These are phyloP conservation scores for Urosaurus nigricauda DNA, from an alignment of 2,797 vertebrate genomes.

Conservation along the genomic window DNA sequence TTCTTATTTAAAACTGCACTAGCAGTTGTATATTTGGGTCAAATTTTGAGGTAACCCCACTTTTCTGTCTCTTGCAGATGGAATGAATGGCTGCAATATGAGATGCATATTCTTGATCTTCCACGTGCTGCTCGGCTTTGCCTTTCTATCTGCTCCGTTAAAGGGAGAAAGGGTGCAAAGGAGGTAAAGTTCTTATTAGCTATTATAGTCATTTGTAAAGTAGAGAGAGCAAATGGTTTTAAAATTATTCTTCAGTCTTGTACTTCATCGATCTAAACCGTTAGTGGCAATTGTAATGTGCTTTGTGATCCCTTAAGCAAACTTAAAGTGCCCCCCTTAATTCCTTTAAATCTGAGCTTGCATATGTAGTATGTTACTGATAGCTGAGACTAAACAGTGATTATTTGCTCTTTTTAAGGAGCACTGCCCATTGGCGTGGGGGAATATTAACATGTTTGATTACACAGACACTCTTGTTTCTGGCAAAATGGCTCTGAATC, in stretches of 20 bases:
- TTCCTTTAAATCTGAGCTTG: constrained; percentile 17
- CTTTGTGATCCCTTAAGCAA: neutral
- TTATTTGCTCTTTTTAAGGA: constrained; percentile 84
- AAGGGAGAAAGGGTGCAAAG: constrained; percentile 96
- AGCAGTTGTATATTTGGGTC: neutral
- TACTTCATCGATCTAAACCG: neutral
- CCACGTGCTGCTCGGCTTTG: constrained; percentile 95
- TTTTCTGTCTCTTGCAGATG: constrained; percentile 80
- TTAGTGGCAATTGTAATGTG: neutral
- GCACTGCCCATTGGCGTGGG: constrained; percentile 96
- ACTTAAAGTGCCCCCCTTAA: neutral
- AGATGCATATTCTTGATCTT: constrained; percentile 96
- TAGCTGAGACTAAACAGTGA: constrained; percentile 48
- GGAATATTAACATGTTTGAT: constrained; percentile 97
- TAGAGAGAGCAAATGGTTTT: neutral
- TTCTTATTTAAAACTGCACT: neutral
- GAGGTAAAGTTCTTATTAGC: constrained; percentile 81
- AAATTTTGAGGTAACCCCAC: constrained; percentile 8
- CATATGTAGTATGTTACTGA: constrained; percentile 22
- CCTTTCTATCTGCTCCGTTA: constrained; percentile 97
- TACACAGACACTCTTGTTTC: constrained; percentile 96
- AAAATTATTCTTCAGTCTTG: neutral
- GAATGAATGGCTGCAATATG: constrained; percentile 96
- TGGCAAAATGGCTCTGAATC: constrained; percentile 97
- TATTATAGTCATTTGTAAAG: neutral